Base-by-base conservation (phyloP, 2,113 vertebrate species). In the Mandrillus leucophaeus region DNA sequence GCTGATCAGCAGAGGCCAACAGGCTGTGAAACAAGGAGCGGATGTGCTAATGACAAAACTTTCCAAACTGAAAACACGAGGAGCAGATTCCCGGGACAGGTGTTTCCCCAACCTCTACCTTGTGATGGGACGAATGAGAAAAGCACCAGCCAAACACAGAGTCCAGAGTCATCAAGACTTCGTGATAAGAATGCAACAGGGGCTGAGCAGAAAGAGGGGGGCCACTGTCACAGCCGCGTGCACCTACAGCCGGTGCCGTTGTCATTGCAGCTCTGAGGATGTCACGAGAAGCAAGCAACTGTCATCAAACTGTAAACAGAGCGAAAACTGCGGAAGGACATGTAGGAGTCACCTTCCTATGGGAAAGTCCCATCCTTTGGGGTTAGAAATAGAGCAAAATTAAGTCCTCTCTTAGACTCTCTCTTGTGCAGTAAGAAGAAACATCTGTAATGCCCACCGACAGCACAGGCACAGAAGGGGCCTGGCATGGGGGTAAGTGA, bases 191-290 rank as follows among this genome's bases (percentile, higher is more conserved):
- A 55, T 27, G 78, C 75, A 64, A 95, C 83, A 23, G 87, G 88
- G 32, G 50, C 84, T 73, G 78, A 68, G 78, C 80, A 59, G 96
- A 27, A 96, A 93, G 94, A 96, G 91, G 55, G 76, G 70, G 88
- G 90, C 95, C 95, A 88, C 5, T 70, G 92, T 97, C 95, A 73
- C 32, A 92, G 98, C 84, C 5, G 2, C 95, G 96, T 89, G 94
- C 87, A 97, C 40, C 2, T 75, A 96, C 97, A 97, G 97, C 98
- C 97, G 92, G 98, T 97, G 89, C 97, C 88, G 78, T 75, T 93
- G 98, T 97, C 97, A 94, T 38, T 96, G 98, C 98, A 97, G 97
- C 96, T 97, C 97, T 93, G 96, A 98, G 98, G 98, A 97, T 95
- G 97, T 97, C 98, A 98, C 64, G 86, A 97, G 97, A 98, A 98